Conservation (phyloP, 2,113 vertebrate genomes). For the Apus apus region DNA sequence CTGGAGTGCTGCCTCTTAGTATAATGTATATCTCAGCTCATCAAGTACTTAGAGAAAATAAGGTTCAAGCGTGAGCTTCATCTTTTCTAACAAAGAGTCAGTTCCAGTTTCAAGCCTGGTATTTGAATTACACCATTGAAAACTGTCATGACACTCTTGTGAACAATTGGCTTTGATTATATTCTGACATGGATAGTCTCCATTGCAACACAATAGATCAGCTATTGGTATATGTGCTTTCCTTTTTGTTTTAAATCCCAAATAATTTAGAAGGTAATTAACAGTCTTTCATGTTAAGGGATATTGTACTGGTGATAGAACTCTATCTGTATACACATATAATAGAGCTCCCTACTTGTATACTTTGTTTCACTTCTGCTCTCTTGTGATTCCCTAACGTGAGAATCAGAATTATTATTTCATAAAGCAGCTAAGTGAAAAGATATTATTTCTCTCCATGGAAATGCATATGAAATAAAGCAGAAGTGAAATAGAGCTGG, state of each 20-base stretch:
- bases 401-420: background rate
- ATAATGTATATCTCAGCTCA: background rate
- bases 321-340: background rate
- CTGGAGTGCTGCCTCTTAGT: background rate
- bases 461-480: background rate
- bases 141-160: background rate
- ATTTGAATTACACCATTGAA: background rate
- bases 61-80: background rate
- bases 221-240: background rate
- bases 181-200: background rate
- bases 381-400: background rate
- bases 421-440: background rate
- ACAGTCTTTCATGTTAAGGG: background rate
- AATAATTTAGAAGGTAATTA: background rate
- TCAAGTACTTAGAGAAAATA: background rate
- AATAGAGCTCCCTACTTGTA: background rate
- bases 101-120: background rate
- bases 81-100: background rate
- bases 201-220: background rate
- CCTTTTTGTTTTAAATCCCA: background rate
- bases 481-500: background rate
- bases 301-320: background rate
- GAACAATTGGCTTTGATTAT: background rate
- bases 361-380: background rate
- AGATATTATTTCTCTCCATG: background rate